A percentile compares a stretch with the other conserved stretches of the same genome.
These are phyloP conservation scores for Anarsia innoxiella DNA, from an alignment of 2,888 invertebrate species.

Conservation along the genomic window DNA sequence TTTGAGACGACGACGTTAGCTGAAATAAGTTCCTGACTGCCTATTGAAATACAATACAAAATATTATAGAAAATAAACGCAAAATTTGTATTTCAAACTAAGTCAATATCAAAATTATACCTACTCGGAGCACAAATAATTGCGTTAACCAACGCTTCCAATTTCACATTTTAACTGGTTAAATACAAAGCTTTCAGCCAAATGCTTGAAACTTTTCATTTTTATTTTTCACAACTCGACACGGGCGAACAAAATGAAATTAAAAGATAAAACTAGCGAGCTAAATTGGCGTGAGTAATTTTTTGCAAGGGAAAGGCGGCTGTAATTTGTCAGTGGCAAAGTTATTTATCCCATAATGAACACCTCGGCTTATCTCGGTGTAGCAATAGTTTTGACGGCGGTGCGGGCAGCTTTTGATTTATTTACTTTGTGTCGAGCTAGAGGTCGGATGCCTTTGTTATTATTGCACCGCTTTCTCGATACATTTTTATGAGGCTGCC, in stretches of 20 bases:
- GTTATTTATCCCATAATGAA: slow-evolving; percentile 59
- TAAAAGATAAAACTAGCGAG: slow-evolving; percentile 12
- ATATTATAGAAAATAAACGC: no score
- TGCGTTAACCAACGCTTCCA: background rate
- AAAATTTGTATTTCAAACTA: no score
- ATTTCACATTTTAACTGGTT: slow-evolving; percentile 9
- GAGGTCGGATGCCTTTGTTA: slow-evolving; percentile 21
- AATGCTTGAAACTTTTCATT: slow-evolving; percentile 9
- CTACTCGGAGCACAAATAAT: no score
- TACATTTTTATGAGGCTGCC: slow-evolving; percentile 9
- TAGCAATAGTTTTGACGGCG: slow-evolving; percentile 38
- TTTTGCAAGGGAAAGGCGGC: slow-evolving; percentile 10
- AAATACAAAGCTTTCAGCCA: slow-evolving; percentile 9
- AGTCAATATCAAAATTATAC: no score
- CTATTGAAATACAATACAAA: no score
- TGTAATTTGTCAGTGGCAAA: slow-evolving; percentile 22
- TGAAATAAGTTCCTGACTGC: no score
- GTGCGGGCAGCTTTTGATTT: slow-evolving; percentile 45
- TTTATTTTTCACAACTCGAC: slow-evolving; percentile 10
- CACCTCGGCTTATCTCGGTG: slow-evolving; percentile 37
- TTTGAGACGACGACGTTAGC: no score
- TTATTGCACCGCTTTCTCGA: slow-evolving; percentile 4
- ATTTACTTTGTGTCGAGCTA: slow-evolving; percentile 38
- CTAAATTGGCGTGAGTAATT: slow-evolving; percentile 14
- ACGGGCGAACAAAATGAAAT: slow-evolving; percentile 10